phyloP scores from a whole-genome alignment of 2,113 vertebrate species.

The Ceyx melanurus region DNA sequence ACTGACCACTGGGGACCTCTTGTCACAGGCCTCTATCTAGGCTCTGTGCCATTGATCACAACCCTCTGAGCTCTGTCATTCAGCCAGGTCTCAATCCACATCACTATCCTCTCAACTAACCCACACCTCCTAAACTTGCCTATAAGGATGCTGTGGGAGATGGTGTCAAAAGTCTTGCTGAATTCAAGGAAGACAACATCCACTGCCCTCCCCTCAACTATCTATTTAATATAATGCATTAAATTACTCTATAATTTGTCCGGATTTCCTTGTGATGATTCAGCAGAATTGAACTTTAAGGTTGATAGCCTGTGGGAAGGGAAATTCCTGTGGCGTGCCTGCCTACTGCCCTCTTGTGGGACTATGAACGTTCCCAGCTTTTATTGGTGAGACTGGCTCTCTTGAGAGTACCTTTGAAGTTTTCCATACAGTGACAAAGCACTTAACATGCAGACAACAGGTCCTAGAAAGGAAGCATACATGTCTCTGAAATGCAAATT shows the following conservation, averaged over 20 bases:
- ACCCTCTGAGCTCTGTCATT: no score
- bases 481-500: background rate
- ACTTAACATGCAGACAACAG: no score
- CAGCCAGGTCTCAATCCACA: no score
- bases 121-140: no score
- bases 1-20: no score
- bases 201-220: no score
- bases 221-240: background rate
- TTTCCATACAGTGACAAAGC: background rate
- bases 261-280: background rate
- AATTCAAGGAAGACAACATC: no score
- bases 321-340: background rate
- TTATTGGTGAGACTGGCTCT: background rate
- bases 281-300: background rate
- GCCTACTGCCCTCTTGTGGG: background rate
- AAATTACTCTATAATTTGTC: background rate
- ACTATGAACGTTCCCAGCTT: background rate
- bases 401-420: fast-evolving
- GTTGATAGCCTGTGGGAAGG: fast-evolving
- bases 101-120: no score
- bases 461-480: background rate
- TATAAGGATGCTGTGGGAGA: no score
- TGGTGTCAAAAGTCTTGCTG: no score
- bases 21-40: no score
- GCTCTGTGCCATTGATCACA: no score